phyloP scores from a whole-genome alignment of 2,888 invertebrate species.

The Cheiracanthium punctorium region DNA sequence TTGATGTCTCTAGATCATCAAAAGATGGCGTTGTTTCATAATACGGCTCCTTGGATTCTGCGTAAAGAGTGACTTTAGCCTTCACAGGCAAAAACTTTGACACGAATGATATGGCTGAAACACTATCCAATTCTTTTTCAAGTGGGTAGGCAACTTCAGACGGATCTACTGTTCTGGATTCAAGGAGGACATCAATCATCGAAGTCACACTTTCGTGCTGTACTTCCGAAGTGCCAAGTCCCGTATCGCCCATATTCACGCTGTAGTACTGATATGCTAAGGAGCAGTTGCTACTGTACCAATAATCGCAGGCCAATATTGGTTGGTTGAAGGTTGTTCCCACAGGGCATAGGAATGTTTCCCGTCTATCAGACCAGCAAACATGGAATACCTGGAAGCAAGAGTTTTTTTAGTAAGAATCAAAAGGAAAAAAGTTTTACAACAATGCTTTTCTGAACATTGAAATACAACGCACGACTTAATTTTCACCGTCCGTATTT shows the following conservation, averaged over 20 bases:
- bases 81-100: conserved; percentile 35
- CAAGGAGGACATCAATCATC: neutral
- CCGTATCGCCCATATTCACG: neutral
- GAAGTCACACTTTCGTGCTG: neutral
- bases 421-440: too few species aligned
- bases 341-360: conserved; percentile 67
- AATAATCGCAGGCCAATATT: conserved; percentile 67
- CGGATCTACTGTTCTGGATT: too few species aligned
- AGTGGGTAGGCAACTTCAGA: too few species aligned
- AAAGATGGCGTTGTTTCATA: conserved; percentile 19
- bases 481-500: too few species aligned
- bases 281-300: conserved; percentile 54
- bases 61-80: conserved; percentile 35
- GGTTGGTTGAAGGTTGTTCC: conserved; percentile 70
- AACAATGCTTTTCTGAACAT: too few species aligned
- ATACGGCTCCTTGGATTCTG: neutral
- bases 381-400: conserved; percentile 52
- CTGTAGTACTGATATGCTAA: neutral
- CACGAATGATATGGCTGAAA: neutral
- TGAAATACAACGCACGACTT: too few species aligned
- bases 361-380: conserved; percentile 35
- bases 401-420: too few species aligned
- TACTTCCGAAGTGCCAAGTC: too few species aligned
- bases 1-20: conserved; percentile 11
- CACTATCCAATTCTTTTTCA: too few species aligned